Conservation (phyloP, 2,113 vertebrate species). For the Pseudorectes ferrugineus region DNA sequence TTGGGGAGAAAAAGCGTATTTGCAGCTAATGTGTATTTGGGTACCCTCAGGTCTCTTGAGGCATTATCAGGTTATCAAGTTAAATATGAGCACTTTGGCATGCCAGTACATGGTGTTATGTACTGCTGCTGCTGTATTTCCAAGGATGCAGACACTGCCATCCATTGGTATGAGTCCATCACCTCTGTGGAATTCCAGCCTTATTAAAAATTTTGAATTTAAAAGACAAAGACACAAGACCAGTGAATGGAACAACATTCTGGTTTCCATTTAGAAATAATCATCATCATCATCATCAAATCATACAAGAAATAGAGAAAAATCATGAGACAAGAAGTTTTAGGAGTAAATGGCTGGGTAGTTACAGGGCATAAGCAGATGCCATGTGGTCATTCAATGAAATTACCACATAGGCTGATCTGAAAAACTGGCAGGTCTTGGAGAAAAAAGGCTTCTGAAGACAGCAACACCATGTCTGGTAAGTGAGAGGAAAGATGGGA, state of each 20-base stretch:
- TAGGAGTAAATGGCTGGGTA: neutral
- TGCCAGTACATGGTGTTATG: neutral
- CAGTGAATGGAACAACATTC: neutral
- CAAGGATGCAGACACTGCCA: neutral
- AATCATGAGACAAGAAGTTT: neutral
- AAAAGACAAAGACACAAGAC: neutral
- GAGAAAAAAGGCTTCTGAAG: neutral
- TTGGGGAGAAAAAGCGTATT: rapidly evolving
- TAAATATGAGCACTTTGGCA: neutral
- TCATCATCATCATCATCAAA: neutral
- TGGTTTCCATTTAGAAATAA: neutral
- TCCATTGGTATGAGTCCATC: neutral
- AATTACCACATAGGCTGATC: neutral
- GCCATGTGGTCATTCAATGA: neutral
- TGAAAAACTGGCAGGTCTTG: neutral
- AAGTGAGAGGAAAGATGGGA: neutral
- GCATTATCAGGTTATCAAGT: neutral
- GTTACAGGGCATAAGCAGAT: neutral
- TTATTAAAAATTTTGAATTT: neutral
- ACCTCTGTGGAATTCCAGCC: neutral
- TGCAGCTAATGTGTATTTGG: neutral
- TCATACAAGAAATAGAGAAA: neutral
- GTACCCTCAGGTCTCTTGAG: neutral
- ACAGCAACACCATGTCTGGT: neutral
- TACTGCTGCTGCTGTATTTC: neutral